Base-by-base conservation (phyloP, 2,888 invertebrate species). In the Pseudoips prasinana region DNA sequence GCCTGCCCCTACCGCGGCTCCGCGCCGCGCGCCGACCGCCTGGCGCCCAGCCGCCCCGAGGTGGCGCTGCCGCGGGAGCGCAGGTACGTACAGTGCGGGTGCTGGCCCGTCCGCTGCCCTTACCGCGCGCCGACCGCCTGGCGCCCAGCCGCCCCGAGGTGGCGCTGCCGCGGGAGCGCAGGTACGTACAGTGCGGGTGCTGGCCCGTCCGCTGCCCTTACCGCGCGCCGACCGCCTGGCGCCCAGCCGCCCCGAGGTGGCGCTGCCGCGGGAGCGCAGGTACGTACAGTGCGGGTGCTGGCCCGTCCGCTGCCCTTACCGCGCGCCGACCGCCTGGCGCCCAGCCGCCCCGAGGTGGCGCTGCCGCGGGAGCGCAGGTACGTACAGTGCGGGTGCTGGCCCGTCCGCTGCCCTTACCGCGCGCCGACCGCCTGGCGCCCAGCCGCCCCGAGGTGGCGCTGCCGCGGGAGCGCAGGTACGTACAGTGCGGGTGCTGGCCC, bases 1-100 rank as follows among this genome's bases (percentile, higher is more conserved):
- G 91, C 93, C 34, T 96, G 96, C 72, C 96, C 96, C 0, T 96
- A 96, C 84, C 76, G 77, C 58, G 46, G 63, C 46, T 69, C 42
- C 10, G 54, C 38, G 68, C 44, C 51, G 55, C 20, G 44, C 58
- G 50, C 58, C 59, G 42, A 3, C 39, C 41, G 25, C 25, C 45
- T 39, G 40, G 47, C 51, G 36, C n/a, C n/a, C n/a, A 30, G 25
- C 33, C 18, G 45, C 31, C 44, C 42, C 37, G 40, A 45, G 29
- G 52, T 43, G 27, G 49, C 96, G 71, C 91, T 92, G 24, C 92
- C 59, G 8, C 25, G 46, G 90, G 66, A 94, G 93, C 10, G 91
- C 38, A 60, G 64, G 65, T 64, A 43, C 11, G 8, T 8, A 8
- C 24, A 5, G 8, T 22, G 25, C 3, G 9, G 14, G 10, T 8